Evolutionary conservation across 1,140 invertebrate genomes (phyloP).

Genomic region (Aphaenogaster rudis): DNA sequence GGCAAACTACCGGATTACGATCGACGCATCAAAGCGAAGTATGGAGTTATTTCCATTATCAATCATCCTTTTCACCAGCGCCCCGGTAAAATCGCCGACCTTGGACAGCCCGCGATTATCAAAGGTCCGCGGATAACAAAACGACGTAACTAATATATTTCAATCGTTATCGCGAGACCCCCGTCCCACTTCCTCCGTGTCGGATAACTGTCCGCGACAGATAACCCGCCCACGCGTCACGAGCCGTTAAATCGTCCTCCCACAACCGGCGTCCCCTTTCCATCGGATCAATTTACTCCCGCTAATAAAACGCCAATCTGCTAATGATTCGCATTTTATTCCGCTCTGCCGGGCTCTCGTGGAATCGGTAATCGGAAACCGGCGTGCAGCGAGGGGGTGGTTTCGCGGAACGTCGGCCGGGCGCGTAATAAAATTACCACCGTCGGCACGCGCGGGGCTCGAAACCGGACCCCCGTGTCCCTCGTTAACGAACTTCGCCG

Average conservation of each 20-base stretch:
- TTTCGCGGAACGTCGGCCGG: not conserved
- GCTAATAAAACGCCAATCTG: constrained; percentile 43
- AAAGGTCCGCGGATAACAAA: not conserved
- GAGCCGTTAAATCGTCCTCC: constrained; percentile 30
- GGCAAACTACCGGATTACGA: not conserved
- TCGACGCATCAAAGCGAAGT: not conserved
- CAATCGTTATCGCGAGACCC: not conserved
- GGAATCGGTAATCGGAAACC: constrained; percentile 30
- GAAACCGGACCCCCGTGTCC: constrained; percentile 12
- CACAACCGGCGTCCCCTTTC: not conserved
- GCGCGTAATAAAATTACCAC: constrained; percentile 49
- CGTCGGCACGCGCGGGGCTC: not conserved
- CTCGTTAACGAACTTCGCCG: constrained; percentile 63
- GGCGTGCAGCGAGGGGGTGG: not conserved
- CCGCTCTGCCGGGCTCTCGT: not conserved
- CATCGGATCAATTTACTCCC: constrained; percentile 24
- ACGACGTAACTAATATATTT: constrained; percentile 10
- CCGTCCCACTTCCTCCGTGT: not conserved
- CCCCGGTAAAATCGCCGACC: not conserved
- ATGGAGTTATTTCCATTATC: not conserved
- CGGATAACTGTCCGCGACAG: constrained; percentile 31
- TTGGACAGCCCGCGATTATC: not conserved
- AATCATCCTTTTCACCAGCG: not conserved
- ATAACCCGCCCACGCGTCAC: constrained; percentile 29
- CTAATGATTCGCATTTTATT: constrained; percentile 46